These are phyloP conservation scores for Drosophila histrio DNA, from an alignment of 2,888 invertebrate species.

Conservation along the genomic window DNA sequence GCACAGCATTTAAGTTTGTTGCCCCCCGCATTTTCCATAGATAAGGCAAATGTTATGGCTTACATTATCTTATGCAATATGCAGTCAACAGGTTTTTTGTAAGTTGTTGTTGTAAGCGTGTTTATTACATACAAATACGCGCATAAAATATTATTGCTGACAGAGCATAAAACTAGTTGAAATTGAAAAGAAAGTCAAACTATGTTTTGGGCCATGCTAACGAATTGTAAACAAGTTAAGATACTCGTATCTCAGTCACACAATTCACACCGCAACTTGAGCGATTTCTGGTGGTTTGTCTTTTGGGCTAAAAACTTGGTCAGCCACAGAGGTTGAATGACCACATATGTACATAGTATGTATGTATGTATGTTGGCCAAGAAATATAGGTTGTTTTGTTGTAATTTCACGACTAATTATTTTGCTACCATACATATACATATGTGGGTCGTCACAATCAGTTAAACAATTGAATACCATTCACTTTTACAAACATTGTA, in stretches of 20 bases:
- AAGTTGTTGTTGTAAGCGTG: slow-evolving; percentile 11
- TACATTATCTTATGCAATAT: slow-evolving; percentile 49
- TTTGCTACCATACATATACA: neutral
- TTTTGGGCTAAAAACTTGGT: slow-evolving; percentile 49
- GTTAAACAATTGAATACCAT: slow-evolving; percentile 1
- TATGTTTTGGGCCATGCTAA: slow-evolving; percentile 35
- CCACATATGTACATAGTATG: slow-evolving; percentile 26
- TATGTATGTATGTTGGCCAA: slow-evolving; percentile 16
- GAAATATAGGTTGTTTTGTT: slow-evolving; percentile 2
- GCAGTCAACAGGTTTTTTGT: slow-evolving; percentile 57
- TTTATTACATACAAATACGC: slow-evolving; percentile 15
- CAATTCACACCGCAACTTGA: slow-evolving; percentile 1
- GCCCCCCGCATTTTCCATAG: slow-evolving; percentile 13
- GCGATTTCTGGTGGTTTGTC: slow-evolving; percentile 8
- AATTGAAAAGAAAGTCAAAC: slow-evolving; percentile 72
- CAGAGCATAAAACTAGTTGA: slow-evolving; percentile 50
- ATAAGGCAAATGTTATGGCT: slow-evolving; percentile 33
- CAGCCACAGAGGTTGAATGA: slow-evolving; percentile 69
- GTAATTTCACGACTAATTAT: slow-evolving; percentile 27
- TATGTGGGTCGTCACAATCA: slow-evolving; percentile 22
- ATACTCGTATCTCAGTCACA: slow-evolving; percentile 23
- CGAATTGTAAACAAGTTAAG: slow-evolving; percentile 57
- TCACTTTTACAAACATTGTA: neutral
- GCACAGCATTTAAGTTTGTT: slow-evolving; percentile 21
- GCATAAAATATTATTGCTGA: slow-evolving; percentile 13